Evolutionary conservation across 2,797 vertebrate species (phyloP), one percentile per base, ranked within the genome.

Genomic region (Poeciliopsis paucimaculata): DNA sequence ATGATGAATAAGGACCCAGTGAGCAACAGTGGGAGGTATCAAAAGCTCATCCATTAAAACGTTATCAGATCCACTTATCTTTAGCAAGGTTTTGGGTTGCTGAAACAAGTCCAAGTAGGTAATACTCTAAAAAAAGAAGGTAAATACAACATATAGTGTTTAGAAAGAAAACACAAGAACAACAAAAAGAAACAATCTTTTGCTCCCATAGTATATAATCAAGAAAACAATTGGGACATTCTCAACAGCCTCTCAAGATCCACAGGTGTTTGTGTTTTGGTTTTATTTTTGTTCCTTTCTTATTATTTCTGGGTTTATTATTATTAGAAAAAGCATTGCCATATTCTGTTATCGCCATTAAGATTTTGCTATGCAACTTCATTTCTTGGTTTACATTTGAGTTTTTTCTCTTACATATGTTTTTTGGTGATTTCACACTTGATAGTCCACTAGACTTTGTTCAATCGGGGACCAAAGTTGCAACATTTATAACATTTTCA

Each of bases 31-130:
- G 57, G 43, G 76, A 79, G 72, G 79, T 36, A 74, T 86, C 28
- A 51, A 78, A 39, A 79, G 60, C 72, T 49, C 47, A 47, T 86
- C 62, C 46, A 77, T 74, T 78, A 57, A 57, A 72, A 62, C 49
- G 51, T 77, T 84, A 72, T 55, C 77, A 74, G 34, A 57, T 62
- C 36, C 53, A 79, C 53, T 79, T 74, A 77, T 53, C 31, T n/a
- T 39, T 55, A 23, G 62, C 2, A 36, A 57, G 70, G 28, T 66
- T 82, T 47, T 0, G 7, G 26, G 28, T 23, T 55, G 51, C 12
- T 73, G 57, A 72, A 55, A 47, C 23, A 11, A 16, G 5, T 76
- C 46, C 41, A 53, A 73, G 76, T 26, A 20, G 74, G 36, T 28
- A 23, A 34, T 68, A 10, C 53, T n/a, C 12, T 11, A 12, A 45